These are phyloP conservation scores for Drosophila pandora DNA, from an alignment of 1,140 invertebrate genomes.

Conservation along the genomic window DNA sequence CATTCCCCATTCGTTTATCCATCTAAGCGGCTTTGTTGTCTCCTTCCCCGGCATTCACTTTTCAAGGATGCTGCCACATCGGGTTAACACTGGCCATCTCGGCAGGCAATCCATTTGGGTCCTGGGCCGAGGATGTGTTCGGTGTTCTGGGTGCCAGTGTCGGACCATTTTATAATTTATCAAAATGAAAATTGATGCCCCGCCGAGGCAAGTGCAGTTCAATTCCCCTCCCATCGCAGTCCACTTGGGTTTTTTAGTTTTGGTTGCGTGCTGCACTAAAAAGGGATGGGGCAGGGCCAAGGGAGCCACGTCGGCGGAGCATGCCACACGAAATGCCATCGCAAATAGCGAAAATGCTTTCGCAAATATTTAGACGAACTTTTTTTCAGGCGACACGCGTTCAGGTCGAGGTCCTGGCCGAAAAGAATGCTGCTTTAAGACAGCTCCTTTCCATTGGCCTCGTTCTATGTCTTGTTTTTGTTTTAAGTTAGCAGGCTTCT, in stretches of 20 bases:
- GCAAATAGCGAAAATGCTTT: constrained; percentile 78
- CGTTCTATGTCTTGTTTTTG: constrained; percentile 14
- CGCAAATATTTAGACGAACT: constrained; percentile 76
- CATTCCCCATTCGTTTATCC: constrained; percentile 15
- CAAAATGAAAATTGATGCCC: constrained; percentile 80
- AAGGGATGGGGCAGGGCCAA: constrained; percentile 3
- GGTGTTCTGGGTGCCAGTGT: constrained; percentile 34
- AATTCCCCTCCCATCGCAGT: constrained; percentile 14
- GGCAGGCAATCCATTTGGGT: constrained; percentile 65
- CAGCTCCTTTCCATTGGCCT: constrained; percentile 21
- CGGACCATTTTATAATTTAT: constrained; percentile 78
- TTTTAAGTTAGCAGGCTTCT: constrained; percentile 7
- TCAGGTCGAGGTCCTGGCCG: constrained; percentile 36
- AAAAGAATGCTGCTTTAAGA: constrained; percentile 54
- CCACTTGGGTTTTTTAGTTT: not conserved
- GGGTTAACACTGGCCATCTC: constrained; percentile 53
- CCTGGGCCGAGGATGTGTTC: constrained; percentile 29
- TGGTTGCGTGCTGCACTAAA: constrained; percentile 37
- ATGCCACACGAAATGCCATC: constrained; percentile 73
- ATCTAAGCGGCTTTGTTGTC: constrained; percentile 38
- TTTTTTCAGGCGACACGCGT: constrained; percentile 66
- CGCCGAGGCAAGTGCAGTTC: constrained; percentile 57
- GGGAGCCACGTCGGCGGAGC: constrained; percentile 11
- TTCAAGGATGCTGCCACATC: constrained; percentile 37
- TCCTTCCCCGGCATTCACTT: constrained; percentile 33